Base-by-base conservation (phyloP, 2,113 vertebrate genomes). In the Alosa alosa region DNA sequence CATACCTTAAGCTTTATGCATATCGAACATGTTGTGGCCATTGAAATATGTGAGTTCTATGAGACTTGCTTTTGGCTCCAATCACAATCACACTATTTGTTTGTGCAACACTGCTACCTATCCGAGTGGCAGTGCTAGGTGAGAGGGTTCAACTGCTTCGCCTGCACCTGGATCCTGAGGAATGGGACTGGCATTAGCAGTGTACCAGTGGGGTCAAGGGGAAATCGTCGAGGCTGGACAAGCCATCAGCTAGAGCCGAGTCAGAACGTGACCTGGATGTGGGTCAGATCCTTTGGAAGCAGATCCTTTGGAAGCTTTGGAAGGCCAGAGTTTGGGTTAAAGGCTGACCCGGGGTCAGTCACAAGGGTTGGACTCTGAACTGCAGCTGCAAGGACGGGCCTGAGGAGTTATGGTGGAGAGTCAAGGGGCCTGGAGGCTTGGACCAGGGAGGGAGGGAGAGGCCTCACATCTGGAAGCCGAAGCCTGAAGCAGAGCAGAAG, bases 401-500 rank as follows among this genome's bases (percentile, higher is more conserved):
- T 0, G 64, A 36, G 8, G 8, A 64, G 20, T 64, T 64, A 64
- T 64, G 57, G 57, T 6, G 20, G 5, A n/a, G 57, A 64, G 57
- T 64, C 57, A n/a, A n/a, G 22, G 22, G 20, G 57, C 57, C 57
- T 64, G 4, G 22, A 18, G 52, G 52, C 13, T 57, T 57, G 52
- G 52, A 57, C 52, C 13, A 0, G 57, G 22, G 60, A 72, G 25
- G 10, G 64, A 72, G 10, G 25, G 64, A 72, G 25, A 72, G 25
- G 64, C 9, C 13, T 72, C 25, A 31, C 64, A 72, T 72, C 64
- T 72, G 64, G 64, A 72, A 72, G 64, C 64, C 25, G 64, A 36
- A 72, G 64, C 64, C 64, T 72, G 64, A 72, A 72, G 64, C 25
- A 31, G 64, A 72, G 25, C 64, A 72, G 64, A 72, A 36, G 64